Conservation (phyloP, 1,140 invertebrate species). For the Drosophila tristis region DNA sequence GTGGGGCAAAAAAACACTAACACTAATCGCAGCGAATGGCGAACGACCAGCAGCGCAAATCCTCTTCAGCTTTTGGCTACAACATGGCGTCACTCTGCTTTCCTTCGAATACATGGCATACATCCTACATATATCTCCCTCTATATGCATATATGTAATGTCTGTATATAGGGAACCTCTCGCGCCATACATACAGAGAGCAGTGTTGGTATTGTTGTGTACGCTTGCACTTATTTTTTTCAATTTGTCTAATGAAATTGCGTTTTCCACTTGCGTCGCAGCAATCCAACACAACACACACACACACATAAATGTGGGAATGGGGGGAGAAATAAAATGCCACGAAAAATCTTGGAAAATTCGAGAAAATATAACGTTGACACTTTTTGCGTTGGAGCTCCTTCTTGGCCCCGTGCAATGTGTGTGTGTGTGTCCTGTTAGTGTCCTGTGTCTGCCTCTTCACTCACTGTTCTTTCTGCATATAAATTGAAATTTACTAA, state of each 20-base stretch:
- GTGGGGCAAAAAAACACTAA: slow-evolving; percentile 32
- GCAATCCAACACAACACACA: slow-evolving; percentile 19
- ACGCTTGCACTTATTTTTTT: slow-evolving; percentile 79
- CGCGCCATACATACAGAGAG: too few species aligned
- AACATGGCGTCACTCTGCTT: slow-evolving; percentile 69
- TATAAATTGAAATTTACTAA: slow-evolving; percentile 84
- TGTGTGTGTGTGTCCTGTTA: slow-evolving; percentile 25
- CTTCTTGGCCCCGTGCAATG: slow-evolving; percentile 36
- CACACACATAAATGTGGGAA: slow-evolving; percentile 13
- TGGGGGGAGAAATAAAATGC: slow-evolving; percentile 46
- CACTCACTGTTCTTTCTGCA: slow-evolving; percentile 77
- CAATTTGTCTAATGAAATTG: slow-evolving; percentile 84
- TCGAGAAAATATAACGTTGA: slow-evolving; percentile 80
- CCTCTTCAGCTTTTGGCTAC: slow-evolving; percentile 40
- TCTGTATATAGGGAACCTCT: slow-evolving; percentile 15
- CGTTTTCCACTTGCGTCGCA: slow-evolving; percentile 75
- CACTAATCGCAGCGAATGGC: slow-evolving; percentile 64
- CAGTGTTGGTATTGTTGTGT: slow-evolving; percentile 41
- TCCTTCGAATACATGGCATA: slow-evolving; percentile 6
- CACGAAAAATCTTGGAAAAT: slow-evolving; percentile 73
- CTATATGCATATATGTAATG: slow-evolving; percentile 6
- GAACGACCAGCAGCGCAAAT: slow-evolving; percentile 44
- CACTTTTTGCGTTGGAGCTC: slow-evolving; percentile 61
- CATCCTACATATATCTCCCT: slow-evolving; percentile 4
- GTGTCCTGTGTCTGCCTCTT: slow-evolving; percentile 60